Percentiles rank a stretch among this genome's conserved stretches.
These are phyloP conservation scores for Paramacrobiotus metropolitanus DNA, from an alignment of 1,140 invertebrate genomes.

Conservation along the genomic window DNA sequence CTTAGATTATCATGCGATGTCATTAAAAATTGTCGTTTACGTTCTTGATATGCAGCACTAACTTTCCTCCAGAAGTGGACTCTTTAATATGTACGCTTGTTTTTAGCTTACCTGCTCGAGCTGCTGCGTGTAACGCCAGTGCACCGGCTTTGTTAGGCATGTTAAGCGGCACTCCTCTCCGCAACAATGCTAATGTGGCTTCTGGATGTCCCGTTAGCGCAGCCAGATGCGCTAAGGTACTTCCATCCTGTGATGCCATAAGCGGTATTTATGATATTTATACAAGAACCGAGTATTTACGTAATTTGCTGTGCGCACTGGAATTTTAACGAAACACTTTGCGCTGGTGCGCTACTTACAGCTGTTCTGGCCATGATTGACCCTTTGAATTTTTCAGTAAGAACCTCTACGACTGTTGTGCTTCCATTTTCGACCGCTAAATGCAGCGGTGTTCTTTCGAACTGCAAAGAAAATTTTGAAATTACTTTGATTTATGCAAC, in stretches of 20 bases:
- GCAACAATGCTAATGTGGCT: slow-evolving; percentile 92
- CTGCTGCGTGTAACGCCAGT: not conserved
- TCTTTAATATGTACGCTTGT: not conserved
- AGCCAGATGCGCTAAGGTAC: slow-evolving; percentile 91
- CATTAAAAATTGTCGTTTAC: too few relatives aligned
- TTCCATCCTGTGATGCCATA: slow-evolving; percentile 42
- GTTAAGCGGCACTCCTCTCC: slow-evolving; percentile 93
- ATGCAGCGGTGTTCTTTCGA: slow-evolving; percentile 84
- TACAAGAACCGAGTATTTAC: not conserved
- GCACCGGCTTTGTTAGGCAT: slow-evolving; percentile 70
- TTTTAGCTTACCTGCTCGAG: not conserved
- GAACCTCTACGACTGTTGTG: slow-evolving; percentile 71
- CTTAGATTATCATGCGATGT: slow-evolving; percentile 23
- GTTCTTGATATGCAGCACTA: too few relatives aligned
- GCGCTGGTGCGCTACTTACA: slow-evolving; percentile 12
- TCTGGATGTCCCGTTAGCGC: slow-evolving; percentile 86
- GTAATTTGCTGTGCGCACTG: not conserved
- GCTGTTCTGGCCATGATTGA: slow-evolving; percentile 78
- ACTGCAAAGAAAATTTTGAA: not conserved
- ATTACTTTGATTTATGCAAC: not conserved
- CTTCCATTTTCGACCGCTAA: slow-evolving; percentile 89
- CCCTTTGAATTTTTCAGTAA: slow-evolving; percentile 92
- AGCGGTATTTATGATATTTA: too few relatives aligned
- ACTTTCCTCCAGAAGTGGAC: too few relatives aligned
- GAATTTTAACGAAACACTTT: not conserved